Conservation (phyloP, 2,113 vertebrate species). For the Cebus imitator region DNA sequence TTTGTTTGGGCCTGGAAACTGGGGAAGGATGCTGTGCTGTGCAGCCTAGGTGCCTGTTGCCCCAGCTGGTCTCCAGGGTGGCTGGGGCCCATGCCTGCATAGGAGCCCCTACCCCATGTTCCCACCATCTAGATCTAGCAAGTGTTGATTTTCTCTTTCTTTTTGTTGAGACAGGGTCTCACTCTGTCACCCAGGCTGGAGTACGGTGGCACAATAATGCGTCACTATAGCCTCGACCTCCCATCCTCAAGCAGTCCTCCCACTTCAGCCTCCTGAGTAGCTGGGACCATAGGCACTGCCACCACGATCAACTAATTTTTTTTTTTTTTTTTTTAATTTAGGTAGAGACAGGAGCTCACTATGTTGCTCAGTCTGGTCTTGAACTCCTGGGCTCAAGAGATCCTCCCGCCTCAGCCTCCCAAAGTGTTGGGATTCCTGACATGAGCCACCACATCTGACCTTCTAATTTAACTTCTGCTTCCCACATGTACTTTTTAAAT, state of each 20-base stretch:
- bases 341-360: background rate
- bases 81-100: background rate
- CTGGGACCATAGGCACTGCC: background rate
- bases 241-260: background rate
- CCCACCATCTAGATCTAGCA: background rate
- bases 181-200: background rate
- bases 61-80: background rate
- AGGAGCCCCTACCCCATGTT: background rate
- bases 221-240: background rate
- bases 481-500: background rate
- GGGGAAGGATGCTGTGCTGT: background rate
- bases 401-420: background rate
- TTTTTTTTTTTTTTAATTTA: too few species aligned
- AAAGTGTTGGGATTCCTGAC: background rate
- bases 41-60: background rate
- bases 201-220: background rate
- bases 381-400: background rate
- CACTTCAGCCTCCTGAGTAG: background rate
- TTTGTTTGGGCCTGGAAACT: slow-evolving; percentile 3
- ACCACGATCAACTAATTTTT: background rate
- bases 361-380: background rate
- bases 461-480: background rate
- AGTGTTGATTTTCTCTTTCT: background rate
- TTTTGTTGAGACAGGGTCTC: background rate
- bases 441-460: background rate